These are phyloP conservation scores for Sphinx pinastri DNA, from an alignment of 2,888 invertebrate genomes.

Conservation along the genomic window DNA sequence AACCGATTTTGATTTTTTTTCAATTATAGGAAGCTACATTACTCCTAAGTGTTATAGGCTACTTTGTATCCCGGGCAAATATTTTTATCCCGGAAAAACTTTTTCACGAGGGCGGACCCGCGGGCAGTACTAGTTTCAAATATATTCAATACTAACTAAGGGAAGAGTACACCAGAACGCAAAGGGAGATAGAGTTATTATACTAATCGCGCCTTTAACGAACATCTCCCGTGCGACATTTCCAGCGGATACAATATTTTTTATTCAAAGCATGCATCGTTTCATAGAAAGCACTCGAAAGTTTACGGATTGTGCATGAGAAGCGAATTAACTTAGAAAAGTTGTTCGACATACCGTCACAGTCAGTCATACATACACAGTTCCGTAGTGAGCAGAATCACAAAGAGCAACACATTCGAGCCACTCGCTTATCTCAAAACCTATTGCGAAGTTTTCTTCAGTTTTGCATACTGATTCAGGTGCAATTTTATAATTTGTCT, in stretches of 20 bases:
- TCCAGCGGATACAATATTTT: slow-evolving; percentile 41
- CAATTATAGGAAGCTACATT: too few relatives aligned
- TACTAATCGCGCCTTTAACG: background rate
- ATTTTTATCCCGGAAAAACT: too few relatives aligned
- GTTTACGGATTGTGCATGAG: slow-evolving; percentile 75
- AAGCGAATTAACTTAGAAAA: slow-evolving; percentile 77
- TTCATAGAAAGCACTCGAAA: slow-evolving; percentile 56
- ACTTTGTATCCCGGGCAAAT: too few relatives aligned
- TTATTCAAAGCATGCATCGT: slow-evolving; percentile 55
- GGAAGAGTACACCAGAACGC: background rate
- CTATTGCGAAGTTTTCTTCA: slow-evolving; percentile 71
- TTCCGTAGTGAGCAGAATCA: slow-evolving; percentile 62
- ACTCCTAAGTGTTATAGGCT: too few relatives aligned
- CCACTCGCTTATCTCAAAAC: slow-evolving; percentile 76
- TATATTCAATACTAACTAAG: background rate
- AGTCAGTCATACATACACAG: slow-evolving; percentile 47
- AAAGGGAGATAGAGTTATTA: background rate
- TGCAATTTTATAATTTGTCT: slow-evolving; percentile 63
- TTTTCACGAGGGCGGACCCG: too few relatives aligned
- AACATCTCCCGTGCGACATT: background rate
- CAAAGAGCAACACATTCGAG: slow-evolving; percentile 78
- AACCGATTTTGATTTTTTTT: too few relatives aligned
- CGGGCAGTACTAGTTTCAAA: background rate
- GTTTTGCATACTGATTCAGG: slow-evolving; percentile 58
- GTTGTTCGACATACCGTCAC: slow-evolving; percentile 68